phyloP scores from a whole-genome alignment of 1,140 invertebrate genomes.

The Drosophila bocki region DNA sequence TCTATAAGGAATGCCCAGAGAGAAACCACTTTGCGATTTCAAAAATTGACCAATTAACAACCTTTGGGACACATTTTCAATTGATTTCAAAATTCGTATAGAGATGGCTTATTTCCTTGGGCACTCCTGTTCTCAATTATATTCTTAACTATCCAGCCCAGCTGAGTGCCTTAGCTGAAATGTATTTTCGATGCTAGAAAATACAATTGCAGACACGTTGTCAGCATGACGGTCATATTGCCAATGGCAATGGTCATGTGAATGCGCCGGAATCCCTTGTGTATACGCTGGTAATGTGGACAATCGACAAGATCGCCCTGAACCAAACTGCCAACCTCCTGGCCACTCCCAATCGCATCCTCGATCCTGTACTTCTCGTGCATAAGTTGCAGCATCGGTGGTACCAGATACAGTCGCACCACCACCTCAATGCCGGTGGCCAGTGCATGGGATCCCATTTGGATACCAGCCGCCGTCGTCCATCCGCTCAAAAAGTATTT shows the following conservation, averaged over 20 bases:
- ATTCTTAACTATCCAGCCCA: constrained; percentile 10
- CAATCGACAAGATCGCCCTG: constrained; percentile 88
- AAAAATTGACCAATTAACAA: background rate
- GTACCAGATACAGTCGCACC: constrained; percentile 89
- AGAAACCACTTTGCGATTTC: background rate
- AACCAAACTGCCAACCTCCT: constrained; percentile 88
- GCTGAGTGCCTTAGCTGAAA: constrained; percentile 69
- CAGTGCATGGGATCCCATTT: constrained; percentile 87
- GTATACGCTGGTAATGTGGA: constrained; percentile 89
- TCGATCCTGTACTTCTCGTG: constrained; percentile 88
- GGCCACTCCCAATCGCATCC: constrained; percentile 89
- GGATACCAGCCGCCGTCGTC: constrained; percentile 76
- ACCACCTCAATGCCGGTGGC: constrained; percentile 89
- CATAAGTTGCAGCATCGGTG: constrained; percentile 88
- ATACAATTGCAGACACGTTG: constrained; percentile 89
- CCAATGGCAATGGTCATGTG: constrained; percentile 89
- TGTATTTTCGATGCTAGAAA: constrained; percentile 88
- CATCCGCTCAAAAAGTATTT: constrained; percentile 84
- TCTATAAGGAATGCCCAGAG: constrained; percentile 24
- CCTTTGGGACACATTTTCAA: background rate
- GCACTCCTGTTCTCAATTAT: constrained; percentile 2
- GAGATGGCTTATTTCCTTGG: background rate
- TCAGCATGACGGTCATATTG: constrained; percentile 89
- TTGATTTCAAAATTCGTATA: background rate
- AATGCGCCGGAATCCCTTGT: constrained; percentile 88